A percentile compares a stretch with the other conserved stretches of the same genome.
These are phyloP conservation scores for Triops longicaudatus DNA, from an alignment of 1,140 invertebrate genomes.

Conservation along the genomic window DNA sequence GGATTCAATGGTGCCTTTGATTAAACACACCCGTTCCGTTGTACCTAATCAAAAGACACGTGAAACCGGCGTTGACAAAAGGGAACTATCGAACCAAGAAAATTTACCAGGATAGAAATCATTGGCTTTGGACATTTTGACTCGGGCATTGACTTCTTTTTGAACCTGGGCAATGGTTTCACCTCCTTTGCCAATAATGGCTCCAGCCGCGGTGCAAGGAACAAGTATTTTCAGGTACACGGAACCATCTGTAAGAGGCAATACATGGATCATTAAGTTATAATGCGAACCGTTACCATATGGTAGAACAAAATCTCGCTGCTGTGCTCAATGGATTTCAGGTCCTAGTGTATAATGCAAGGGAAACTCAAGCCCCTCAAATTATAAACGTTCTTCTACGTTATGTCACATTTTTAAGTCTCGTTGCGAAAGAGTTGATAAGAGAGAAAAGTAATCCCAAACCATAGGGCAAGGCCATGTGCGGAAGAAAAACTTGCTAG, in stretches of 20 bases:
- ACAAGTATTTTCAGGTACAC: slow-evolving; percentile 94
- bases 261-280: slow-evolving; percentile 17
- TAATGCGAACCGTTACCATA: slow-evolving; percentile 16
- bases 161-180: slow-evolving; percentile 95
- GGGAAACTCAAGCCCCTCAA: background rate
- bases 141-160: slow-evolving; percentile 85
- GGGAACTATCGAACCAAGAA: background rate
- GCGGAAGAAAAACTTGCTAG: slow-evolving; percentile 33
- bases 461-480: slow-evolving; percentile 16
- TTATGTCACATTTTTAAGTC: background rate
- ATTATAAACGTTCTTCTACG: background rate
- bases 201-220: slow-evolving; percentile 88
- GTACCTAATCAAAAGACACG: slow-evolving; percentile 60
- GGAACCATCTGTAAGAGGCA: slow-evolving; percentile 49
- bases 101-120: slow-evolving; percentile 89
- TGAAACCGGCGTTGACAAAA: slow-evolving; percentile 20
- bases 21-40: slow-evolving; percentile 91
- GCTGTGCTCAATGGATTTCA: slow-evolving; percentile 4
- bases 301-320: slow-evolving; percentile 1
- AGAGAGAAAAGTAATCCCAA: background rate
- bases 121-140: slow-evolving; percentile 97
- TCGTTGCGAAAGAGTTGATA: background rate
- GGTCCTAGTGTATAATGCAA: background rate
- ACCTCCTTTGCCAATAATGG: slow-evolving; percentile 95
- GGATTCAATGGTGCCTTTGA: slow-evolving; percentile 86